Conservation (phyloP, 2,113 vertebrate species). For the Neodontobutis hainanensis region DNA sequence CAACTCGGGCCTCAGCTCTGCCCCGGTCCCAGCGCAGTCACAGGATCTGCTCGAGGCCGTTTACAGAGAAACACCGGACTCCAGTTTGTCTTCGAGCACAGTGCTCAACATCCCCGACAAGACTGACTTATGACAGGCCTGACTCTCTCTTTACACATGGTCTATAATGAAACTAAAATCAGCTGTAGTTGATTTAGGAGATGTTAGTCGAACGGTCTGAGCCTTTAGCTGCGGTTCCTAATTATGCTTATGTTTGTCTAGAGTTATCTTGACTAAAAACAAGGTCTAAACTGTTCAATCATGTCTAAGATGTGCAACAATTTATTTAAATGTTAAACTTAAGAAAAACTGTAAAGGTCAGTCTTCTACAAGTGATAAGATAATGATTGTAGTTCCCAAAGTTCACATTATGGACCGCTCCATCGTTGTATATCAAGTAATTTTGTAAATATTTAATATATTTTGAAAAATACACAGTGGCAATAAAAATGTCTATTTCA, state of each 20-base stretch:
- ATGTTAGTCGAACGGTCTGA: too few relatives aligned
- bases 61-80: slow-evolving; percentile 78
- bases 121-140: slow-evolving; percentile 80
- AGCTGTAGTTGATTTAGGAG: too few relatives aligned
- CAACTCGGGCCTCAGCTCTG: neutral
- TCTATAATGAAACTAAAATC: neutral
- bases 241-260: too few relatives aligned
- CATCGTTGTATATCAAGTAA: slow-evolving; percentile 12
- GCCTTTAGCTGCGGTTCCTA: too few relatives aligned
- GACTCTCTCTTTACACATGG: neutral
- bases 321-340: neutral
- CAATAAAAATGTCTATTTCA: too few relatives aligned
- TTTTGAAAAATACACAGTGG: slow-evolving; percentile 70
- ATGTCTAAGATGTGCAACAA: slow-evolving; percentile 1
- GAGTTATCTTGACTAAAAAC: too few relatives aligned
- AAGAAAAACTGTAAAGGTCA: too few relatives aligned
- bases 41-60: slow-evolving; percentile 87
- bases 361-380: neutral
- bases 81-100: slow-evolving; percentile 51
- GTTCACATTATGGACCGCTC: slow-evolving; percentile 35
- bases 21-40: slow-evolving; percentile 68
- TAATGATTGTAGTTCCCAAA: slow-evolving; percentile 16
- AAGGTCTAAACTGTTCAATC: neutral
- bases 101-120: slow-evolving; percentile 73
- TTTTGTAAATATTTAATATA: slow-evolving; percentile 68